Evolutionary conservation across 2,888 invertebrate genomes (phyloP).

Genomic region (Hydrotaea diabolus): DNA sequence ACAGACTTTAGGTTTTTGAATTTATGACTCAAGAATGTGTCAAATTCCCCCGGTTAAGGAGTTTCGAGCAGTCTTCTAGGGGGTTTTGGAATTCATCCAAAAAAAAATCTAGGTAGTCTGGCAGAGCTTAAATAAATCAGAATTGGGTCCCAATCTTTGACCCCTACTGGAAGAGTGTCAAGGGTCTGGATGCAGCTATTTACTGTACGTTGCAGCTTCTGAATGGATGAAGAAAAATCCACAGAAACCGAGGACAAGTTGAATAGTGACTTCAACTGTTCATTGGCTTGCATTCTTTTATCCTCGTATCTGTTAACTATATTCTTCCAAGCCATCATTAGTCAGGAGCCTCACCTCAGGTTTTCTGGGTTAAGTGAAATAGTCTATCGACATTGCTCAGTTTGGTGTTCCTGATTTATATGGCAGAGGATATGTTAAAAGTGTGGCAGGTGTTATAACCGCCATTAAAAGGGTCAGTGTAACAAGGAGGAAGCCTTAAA

Average conservation of each 20-base stretch:
- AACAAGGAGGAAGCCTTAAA: not conserved
- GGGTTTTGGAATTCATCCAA: not conserved
- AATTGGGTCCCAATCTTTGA: constrained; percentile 19
- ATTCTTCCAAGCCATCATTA: constrained; percentile 20
- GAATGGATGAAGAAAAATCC: too few species aligned
- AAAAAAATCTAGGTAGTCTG: not conserved
- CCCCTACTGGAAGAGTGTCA: constrained; percentile 12
- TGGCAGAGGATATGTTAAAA: not conserved
- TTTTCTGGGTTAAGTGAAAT: constrained; percentile 11
- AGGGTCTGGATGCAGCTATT: too few species aligned
- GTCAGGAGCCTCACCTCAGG: constrained; percentile 19
- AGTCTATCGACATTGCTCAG: not conserved
- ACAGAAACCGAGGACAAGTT: constrained; percentile 1
- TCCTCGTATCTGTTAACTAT: constrained; percentile 19
- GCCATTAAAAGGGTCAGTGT: not conserved
- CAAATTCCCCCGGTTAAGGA: constrained; percentile 26
- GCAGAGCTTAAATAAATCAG: constrained; percentile 30
- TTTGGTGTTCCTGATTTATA: not conserved
- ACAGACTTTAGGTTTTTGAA: too few species aligned
- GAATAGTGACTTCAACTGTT: constrained; percentile 26
- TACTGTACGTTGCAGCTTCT: too few species aligned
- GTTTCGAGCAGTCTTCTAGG: not conserved
- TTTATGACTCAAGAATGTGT: constrained; percentile 19
- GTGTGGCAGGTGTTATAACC: not conserved
- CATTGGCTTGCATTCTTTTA: constrained; percentile 31